Evolutionary conservation across 2,797 vertebrate species (phyloP).

Genomic region (Hydrolagus colliei): DNA sequence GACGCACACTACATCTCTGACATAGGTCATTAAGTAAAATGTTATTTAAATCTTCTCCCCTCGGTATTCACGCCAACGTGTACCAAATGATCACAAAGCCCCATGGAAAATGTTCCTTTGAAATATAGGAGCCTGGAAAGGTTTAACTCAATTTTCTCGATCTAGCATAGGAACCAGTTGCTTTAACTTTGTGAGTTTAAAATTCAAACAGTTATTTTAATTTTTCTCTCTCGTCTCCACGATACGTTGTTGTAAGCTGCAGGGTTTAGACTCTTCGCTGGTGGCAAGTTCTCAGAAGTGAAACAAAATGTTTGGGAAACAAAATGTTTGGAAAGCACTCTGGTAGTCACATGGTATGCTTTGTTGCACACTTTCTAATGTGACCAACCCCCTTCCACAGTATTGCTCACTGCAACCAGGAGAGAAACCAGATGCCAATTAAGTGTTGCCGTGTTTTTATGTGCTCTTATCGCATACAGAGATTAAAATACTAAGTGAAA

Average conservation of each 20-base stretch:
- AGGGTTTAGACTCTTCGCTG: conserved; percentile 9
- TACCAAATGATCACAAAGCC: background rate
- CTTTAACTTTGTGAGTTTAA: background rate
- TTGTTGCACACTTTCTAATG: background rate
- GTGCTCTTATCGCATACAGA: conserved; percentile 31
- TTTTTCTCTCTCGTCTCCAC: background rate
- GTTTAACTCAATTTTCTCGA: background rate
- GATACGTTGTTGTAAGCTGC: background rate
- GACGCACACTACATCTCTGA: background rate
- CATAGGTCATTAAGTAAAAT: background rate
- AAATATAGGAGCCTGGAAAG: background rate
- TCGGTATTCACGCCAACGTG: background rate
- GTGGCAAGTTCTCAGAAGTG: background rate
- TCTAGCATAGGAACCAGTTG: background rate
- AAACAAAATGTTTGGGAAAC: background rate
- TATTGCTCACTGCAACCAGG: background rate
- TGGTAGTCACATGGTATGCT: background rate
- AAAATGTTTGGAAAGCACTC: background rate
- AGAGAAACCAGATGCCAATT: background rate
- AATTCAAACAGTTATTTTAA: conserved; percentile 1
- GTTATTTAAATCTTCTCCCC: background rate
- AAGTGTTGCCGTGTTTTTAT: conserved; percentile 26
- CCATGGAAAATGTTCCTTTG: background rate
- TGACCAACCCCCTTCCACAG: background rate
- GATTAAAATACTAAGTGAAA: conserved; percentile 26